Evolutionary conservation across 1,140 invertebrate genomes (phyloP).

Genomic region (Stratiolaelaps scimitus): DNA sequence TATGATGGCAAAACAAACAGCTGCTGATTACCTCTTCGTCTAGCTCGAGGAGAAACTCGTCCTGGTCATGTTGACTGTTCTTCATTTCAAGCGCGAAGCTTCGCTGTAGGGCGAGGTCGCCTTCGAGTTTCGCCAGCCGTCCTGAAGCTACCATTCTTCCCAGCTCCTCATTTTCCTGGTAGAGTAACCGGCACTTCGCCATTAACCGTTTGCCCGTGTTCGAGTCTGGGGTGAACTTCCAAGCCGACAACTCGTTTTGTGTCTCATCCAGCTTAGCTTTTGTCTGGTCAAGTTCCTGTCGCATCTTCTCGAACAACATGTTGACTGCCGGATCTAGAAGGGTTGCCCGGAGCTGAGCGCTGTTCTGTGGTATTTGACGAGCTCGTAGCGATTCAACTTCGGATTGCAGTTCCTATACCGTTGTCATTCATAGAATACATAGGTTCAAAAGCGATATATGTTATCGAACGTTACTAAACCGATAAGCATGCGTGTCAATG

Average conservation of each 20-base stretch:
- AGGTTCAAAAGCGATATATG: too few relatives aligned
- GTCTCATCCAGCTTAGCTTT: slow-evolving; percentile 87
- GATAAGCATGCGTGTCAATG: too few relatives aligned
- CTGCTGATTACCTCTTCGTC: slow-evolving; percentile 85
- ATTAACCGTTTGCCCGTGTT: slow-evolving; percentile 94
- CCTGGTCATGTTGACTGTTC: slow-evolving; percentile 87
- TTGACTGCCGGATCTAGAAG: slow-evolving; percentile 90
- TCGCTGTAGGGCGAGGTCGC: slow-evolving; percentile 84
- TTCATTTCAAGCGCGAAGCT: slow-evolving; percentile 92
- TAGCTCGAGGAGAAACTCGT: slow-evolving; percentile 85
- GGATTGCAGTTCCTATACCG: not conserved
- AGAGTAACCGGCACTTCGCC: slow-evolving; percentile 88
- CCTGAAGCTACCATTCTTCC: slow-evolving; percentile 90
- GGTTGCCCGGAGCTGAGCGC: slow-evolving; percentile 60
- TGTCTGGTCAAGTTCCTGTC: slow-evolving; percentile 65
- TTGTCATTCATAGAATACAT: not conserved
- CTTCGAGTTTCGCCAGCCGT: slow-evolving; percentile 83
- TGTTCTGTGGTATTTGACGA: slow-evolving; percentile 46
- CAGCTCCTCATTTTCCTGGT: slow-evolving; percentile 95
- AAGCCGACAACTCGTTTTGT: slow-evolving; percentile 90
- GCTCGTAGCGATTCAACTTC: slow-evolving; percentile 61
- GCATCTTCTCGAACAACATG: slow-evolving; percentile 75
- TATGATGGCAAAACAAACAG: too few relatives aligned
- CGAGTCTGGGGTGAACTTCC: slow-evolving; percentile 98
- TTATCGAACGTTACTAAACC: too few relatives aligned